Conservation (phyloP, 2,113 vertebrate species). For the Rhea americana region DNA sequence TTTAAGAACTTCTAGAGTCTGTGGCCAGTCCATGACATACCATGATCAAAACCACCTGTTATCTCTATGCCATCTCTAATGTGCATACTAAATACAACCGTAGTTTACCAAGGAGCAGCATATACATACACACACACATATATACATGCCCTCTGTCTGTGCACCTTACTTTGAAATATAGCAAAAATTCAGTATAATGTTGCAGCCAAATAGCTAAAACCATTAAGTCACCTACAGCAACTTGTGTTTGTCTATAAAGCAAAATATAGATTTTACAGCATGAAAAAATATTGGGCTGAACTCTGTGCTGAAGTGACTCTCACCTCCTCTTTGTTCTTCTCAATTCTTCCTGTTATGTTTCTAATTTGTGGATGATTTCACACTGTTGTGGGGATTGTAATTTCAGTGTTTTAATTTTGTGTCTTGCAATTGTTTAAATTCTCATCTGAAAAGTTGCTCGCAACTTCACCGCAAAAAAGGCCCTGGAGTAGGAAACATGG, state of each 20-base stretch:
- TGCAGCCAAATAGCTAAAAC: not conserved
- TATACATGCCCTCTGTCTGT: not conserved
- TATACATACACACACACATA: fast-evolving
- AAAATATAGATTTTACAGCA: not conserved
- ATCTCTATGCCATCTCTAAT: not conserved
- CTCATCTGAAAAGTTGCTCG: not conserved
- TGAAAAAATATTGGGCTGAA: not conserved
- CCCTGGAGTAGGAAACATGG: not conserved
- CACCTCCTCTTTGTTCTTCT: not conserved
- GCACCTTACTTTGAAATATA: not conserved
- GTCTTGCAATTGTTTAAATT: not conserved
- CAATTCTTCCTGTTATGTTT: not conserved
- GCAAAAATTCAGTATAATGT: not conserved
- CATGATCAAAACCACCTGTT: not conserved
- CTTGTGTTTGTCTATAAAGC: not conserved
- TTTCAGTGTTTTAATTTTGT: not conserved
- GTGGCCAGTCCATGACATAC: not conserved
- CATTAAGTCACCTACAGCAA: not conserved
- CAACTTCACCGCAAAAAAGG: not conserved
- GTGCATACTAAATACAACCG: not conserved
- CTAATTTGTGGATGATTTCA: not conserved
- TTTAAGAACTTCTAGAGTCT: not conserved
- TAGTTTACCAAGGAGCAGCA: not conserved
- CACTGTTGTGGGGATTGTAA: not conserved
- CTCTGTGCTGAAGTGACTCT: not conserved